A percentile compares a stretch with the other conserved stretches of the same genome.
Evolutionary conservation across 2,797 vertebrate genomes (phyloP).

Genomic region (Coracias cyanogaster): DNA sequence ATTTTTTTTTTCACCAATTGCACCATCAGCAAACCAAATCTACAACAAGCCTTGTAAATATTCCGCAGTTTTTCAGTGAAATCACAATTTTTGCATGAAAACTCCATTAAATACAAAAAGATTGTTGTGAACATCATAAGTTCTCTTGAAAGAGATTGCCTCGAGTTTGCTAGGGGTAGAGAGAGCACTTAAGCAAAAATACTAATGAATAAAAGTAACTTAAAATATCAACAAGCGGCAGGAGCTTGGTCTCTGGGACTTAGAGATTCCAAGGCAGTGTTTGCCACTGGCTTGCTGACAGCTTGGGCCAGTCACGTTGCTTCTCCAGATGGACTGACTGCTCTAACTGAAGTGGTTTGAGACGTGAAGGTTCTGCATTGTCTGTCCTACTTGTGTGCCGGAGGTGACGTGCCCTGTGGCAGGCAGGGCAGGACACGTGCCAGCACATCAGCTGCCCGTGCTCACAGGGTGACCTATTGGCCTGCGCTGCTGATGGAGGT

Average conservation of each 20-base stretch:
- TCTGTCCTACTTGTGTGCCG: background rate
- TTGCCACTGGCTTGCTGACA: background rate
- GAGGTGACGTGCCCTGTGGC: accelerated
- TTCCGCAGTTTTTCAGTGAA: background rate
- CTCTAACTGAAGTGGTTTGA: background rate
- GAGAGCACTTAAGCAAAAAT: background rate
- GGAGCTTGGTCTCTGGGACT: background rate
- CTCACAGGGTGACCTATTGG: accelerated
- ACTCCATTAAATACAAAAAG: background rate
- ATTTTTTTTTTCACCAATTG: background rate
- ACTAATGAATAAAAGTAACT: background rate
- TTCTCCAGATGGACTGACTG: background rate
- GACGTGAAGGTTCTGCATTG: accelerated
- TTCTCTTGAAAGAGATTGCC: background rate
- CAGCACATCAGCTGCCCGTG: accelerated
- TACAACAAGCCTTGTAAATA: background rate
- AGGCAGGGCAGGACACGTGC: background rate
- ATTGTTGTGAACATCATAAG: background rate
- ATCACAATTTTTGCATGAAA: background rate
- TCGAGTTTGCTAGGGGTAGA: background rate
- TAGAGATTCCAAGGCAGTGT: background rate
- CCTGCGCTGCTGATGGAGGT: background rate
- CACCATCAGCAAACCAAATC: background rate
- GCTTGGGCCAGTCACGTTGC: background rate
- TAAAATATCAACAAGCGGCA: background rate